Conservation (phyloP, 2,797 vertebrate species). For the Onychomys torridus region DNA sequence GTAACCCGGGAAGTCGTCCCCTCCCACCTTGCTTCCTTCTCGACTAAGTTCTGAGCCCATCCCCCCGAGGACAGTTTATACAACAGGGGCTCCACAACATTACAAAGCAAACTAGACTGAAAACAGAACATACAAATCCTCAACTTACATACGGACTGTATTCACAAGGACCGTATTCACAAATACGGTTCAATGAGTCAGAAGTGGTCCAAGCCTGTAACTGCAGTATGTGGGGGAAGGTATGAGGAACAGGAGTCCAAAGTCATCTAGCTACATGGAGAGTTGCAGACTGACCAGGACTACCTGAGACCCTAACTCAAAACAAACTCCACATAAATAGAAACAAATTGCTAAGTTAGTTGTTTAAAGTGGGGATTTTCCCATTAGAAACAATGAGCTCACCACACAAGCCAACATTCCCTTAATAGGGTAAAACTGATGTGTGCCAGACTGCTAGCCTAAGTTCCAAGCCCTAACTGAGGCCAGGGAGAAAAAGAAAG, state of each 20-base stretch:
- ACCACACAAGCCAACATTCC: neutral
- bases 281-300: neutral
- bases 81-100: neutral
- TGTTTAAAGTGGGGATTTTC: constrained; percentile 28
- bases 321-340: neutral
- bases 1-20: constrained; percentile 22
- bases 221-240: neutral
- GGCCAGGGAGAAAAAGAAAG: neutral
- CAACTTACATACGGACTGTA: neutral
- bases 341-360: neutral
- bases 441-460: neutral
- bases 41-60: neutral
- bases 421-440: neutral
- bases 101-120: constrained; percentile 30
- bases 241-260: neutral
- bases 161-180: constrained; percentile 16
- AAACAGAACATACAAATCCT: neutral
- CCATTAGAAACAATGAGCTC: constrained; percentile 11
- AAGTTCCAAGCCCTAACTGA: constrained; percentile 2
- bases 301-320: neutral
- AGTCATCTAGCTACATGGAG: neutral
- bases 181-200: neutral
- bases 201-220: neutral
- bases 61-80: neutral
- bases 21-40: neutral